phyloP scores from a whole-genome alignment of 2,797 vertebrate species.

The Orientallactaga sibirica region DNA sequence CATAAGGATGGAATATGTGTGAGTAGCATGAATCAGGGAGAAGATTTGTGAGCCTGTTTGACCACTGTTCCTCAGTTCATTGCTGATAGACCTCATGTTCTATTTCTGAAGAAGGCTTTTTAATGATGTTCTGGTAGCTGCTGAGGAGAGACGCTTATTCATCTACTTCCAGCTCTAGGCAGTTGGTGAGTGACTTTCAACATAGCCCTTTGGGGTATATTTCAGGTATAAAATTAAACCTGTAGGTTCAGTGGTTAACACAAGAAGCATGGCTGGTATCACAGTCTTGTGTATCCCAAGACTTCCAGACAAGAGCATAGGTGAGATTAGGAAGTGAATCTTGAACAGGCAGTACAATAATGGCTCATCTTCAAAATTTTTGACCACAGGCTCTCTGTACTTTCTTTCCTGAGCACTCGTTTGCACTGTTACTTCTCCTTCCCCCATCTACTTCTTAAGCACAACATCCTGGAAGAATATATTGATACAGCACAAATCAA shows the following conservation, averaged over 20 bases:
- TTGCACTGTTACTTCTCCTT: neutral
- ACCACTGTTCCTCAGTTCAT: neutral
- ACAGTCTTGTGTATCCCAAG: neutral
- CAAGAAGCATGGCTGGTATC: neutral
- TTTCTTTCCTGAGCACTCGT: neutral
- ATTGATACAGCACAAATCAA: constrained; percentile 29
- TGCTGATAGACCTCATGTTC: neutral
- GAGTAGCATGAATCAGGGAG: neutral
- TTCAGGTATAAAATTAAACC: neutral
- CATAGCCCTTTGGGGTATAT: neutral
- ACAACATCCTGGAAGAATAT: constrained; percentile 32
- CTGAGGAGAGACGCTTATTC: neutral
- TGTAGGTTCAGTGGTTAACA: neutral
- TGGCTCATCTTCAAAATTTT: neutral
- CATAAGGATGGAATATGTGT: neutral
- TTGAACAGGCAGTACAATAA: neutral
- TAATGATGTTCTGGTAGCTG: neutral
- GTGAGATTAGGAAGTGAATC: neutral
- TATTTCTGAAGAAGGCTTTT: neutral
- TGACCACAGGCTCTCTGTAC: neutral
- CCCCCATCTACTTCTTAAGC: constrained; percentile 34
- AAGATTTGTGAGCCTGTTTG: neutral
- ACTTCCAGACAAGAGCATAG: neutral
- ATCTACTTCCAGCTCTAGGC: neutral
- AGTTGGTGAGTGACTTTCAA: neutral